Base-by-base conservation (phyloP, 1,140 invertebrate genomes). In the Calliopsis andreniformis region DNA sequence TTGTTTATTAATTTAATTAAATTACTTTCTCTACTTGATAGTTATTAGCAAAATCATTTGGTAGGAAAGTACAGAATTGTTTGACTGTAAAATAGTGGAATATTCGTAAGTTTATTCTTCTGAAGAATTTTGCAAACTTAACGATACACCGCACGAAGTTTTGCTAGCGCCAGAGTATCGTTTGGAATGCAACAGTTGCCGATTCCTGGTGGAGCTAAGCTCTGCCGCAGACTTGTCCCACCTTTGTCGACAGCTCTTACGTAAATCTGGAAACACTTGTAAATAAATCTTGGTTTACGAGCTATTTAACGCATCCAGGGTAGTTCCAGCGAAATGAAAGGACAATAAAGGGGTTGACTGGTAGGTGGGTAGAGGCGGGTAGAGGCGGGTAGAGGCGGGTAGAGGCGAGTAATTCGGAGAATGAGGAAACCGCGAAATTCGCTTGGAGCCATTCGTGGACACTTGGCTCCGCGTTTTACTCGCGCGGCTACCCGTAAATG, bases 181-280 rank as follows among this genome's bases (percentile, higher is more conserved):
- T 20, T 58, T 10, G 18, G 12, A 55, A 55, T 42, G 64, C 64
- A 67, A 67, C 64, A 68, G 32, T 56, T 30, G 66, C 8, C 51
- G 25, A 56, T 42, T 68, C 4, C 32, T n/a, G 16, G 2, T 49
- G 0, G 18, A 23, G 25, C 4, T 23, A 62, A 25, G 59, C 25
- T 45, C 25, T 16, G 32, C 35, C 35, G 4, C 23, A 62, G 59
- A n/a, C 0, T 8, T 0, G n/a, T 5, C 6, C 10, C 14, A 12
- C 8, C 8, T 18, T 35, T 23, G 42, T 43, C 16, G n/a, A 30
- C 18, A 23, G 10, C 10, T 18, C 3, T 28, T 25, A 28, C 43
- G 4, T 32, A 2, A 30, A n/a, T 14, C 49, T 12, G 70, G 32
- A 64, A 55, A 43, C 59, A 4, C n/a, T 55, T 18, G 56, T 56